Evolutionary conservation across 1,140 invertebrate species (phyloP), one percentile per base, ranked within the genome.

Genomic region (Heliconius hermathena): DNA sequence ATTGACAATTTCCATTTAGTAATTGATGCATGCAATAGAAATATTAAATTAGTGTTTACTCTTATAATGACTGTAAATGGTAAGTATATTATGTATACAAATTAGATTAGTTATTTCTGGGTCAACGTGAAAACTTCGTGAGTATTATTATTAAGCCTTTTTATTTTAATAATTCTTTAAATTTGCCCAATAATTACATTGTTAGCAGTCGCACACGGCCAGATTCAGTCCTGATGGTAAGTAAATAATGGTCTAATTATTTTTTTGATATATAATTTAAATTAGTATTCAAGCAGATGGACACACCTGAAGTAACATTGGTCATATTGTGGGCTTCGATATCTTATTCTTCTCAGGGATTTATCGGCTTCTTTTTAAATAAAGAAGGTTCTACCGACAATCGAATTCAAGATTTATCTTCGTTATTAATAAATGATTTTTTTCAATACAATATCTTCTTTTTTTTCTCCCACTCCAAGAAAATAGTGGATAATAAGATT

Each of bases 351-450:
- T 66, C 29, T 66, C 60, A 66, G 60, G 11, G 29, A 20, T 66
- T 26, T 71, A 18, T 76, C 3, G 2, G 13, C 36, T 57, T 76
- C 52, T 57, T 76, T 76, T 70, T 76, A 70, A 76, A 38, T 41
- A 76, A 76, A 76, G 74, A 76, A 70, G 74, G 38, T 57, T 36
- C 74, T 60, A 41, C 38, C 60, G 16, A 22, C 8, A 60, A 52
- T 33, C 8, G n/a, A 38, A 72, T 41, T n/a, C 36, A 60, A 76
- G 36, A 66, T 76, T 76, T 36, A 38, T 46, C 74, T 70, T 26
- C 74, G 66, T 66, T 71, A 70, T 70, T 38, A 70, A 60, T 60
- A 76, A 76, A 70, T 76, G 22, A 29, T 71, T 49, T 71, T 36
- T 49, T 66, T 66, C 60, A 70, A 16, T 46, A 38, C 13, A 66